These are phyloP conservation scores for Aptenodytes forsteri DNA, from an alignment of 2,113 vertebrate genomes.

Conservation along the genomic window DNA sequence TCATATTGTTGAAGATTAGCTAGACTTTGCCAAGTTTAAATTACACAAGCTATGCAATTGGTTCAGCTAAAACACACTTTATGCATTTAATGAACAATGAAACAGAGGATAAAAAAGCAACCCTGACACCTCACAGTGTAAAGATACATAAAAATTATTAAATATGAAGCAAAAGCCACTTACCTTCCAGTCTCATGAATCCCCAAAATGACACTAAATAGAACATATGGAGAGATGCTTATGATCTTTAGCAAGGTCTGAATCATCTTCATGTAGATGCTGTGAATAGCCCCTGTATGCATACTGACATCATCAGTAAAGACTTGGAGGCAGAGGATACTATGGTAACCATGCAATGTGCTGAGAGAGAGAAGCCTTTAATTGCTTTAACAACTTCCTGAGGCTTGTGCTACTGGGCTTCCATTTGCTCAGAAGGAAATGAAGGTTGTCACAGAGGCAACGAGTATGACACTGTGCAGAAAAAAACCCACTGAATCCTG, in stretches of 20 bases:
- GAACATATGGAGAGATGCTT: slow-evolving; percentile 8
- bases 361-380: slow-evolving; percentile 78
- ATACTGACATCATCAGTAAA: slow-evolving; percentile 83
- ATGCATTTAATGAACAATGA: not conserved
- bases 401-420: slow-evolving; percentile 70
- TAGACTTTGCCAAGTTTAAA: not conserved
- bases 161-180: slow-evolving; percentile 36
- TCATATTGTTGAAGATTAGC: not conserved
- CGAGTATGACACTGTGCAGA: not conserved
- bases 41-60: not conserved
- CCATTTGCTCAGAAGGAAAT: slow-evolving; percentile 75
- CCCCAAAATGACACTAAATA: slow-evolving; percentile 31
- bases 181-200: slow-evolving; percentile 56
- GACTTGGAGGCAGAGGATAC: slow-evolving; percentile 79
- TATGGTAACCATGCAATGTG: slow-evolving; percentile 83
- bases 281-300: slow-evolving; percentile 75
- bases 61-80: not conserved
- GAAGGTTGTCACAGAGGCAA: slow-evolving; percentile 63
- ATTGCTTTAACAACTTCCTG: slow-evolving; percentile 85
- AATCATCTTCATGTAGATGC: slow-evolving; percentile 75
- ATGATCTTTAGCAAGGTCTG: slow-evolving; percentile 60
- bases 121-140: not conserved
- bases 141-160: not conserved
- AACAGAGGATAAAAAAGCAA: not conserved
- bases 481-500: slow-evolving; percentile 17